Evolutionary conservation across 1,140 invertebrate species (phyloP).

Genomic region (Plectrocnemia conspersa): DNA sequence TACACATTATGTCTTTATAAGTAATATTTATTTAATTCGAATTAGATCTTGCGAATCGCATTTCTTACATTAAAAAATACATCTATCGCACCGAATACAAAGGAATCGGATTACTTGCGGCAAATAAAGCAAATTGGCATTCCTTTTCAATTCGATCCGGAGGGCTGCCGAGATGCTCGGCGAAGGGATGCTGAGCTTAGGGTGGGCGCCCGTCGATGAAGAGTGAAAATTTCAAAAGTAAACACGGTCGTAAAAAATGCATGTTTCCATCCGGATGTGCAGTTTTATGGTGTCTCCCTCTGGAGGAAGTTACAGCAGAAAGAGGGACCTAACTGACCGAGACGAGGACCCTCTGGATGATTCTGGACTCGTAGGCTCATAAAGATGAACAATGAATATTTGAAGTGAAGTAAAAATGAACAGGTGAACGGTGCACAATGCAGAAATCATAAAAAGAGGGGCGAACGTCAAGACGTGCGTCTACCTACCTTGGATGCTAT

Average conservation of each 20-base stretch:
- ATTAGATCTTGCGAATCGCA: too few relatives aligned
- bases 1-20: too few relatives aligned
- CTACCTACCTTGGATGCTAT: too few relatives aligned
- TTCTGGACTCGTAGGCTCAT: neutral
- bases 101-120: constrained; percentile 25
- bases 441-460: too few relatives aligned
- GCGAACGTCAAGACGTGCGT: too few relatives aligned
- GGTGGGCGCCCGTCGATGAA: constrained; percentile 7
- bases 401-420: constrained; percentile 10
- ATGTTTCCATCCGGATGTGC: constrained; percentile 30
- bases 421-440: too few relatives aligned
- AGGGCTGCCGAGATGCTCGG: neutral
- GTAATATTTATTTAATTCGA: too few relatives aligned
- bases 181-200: neutral
- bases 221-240: constrained; percentile 34
- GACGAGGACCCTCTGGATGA: neutral
- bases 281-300: constrained; percentile 27
- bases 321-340: constrained; percentile 8
- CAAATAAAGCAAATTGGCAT: constrained; percentile 25
- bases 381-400: constrained; percentile 18
- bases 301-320: constrained; percentile 1
- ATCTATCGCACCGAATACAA: too few relatives aligned
- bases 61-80: too few relatives aligned
- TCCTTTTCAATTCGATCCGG: constrained; percentile 18
- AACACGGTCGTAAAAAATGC: constrained; percentile 34